Evolutionary conservation across 2,888 invertebrate genomes (phyloP).

Genomic region (Ceratothoa steindachneri): DNA sequence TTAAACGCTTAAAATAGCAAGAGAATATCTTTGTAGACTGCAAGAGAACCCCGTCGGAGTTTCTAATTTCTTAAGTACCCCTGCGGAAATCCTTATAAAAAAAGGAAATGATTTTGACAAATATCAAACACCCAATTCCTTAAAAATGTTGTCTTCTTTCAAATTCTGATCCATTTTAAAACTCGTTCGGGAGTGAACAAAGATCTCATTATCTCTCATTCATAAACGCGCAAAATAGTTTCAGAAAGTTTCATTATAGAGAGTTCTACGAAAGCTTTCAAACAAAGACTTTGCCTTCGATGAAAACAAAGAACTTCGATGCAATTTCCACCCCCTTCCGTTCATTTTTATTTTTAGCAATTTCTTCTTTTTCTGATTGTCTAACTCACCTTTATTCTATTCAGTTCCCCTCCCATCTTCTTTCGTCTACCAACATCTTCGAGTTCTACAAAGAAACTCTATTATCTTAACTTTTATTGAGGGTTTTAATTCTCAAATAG

Average conservation of each 20-base stretch:
- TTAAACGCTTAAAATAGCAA: too few species aligned
- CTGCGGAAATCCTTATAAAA: too few species aligned
- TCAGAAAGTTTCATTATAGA: neutral
- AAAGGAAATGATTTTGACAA: neutral
- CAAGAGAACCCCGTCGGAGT: too few species aligned
- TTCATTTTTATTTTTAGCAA: too few species aligned
- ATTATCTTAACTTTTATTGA: neutral
- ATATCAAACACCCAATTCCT: neutral
- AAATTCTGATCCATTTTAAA: neutral
- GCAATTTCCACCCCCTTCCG: neutral
- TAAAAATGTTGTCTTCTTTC: neutral
- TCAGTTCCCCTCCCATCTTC: neutral
- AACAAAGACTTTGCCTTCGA: neutral
- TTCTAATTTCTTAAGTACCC: too few species aligned
- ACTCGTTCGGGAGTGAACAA: neutral
- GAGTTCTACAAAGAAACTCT: neutral
- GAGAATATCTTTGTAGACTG: too few species aligned
- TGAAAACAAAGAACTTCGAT: neutral
- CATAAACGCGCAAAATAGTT: neutral
- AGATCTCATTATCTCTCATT: neutral
- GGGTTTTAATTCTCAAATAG: neutral
- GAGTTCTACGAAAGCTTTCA: neutral
- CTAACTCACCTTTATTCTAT: neutral
- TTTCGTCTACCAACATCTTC: neutral
- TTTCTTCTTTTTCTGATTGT: neutral